Evolutionary conservation across 2,113 vertebrate species (phyloP).

Genomic region (Chrysemys picta): DNA sequence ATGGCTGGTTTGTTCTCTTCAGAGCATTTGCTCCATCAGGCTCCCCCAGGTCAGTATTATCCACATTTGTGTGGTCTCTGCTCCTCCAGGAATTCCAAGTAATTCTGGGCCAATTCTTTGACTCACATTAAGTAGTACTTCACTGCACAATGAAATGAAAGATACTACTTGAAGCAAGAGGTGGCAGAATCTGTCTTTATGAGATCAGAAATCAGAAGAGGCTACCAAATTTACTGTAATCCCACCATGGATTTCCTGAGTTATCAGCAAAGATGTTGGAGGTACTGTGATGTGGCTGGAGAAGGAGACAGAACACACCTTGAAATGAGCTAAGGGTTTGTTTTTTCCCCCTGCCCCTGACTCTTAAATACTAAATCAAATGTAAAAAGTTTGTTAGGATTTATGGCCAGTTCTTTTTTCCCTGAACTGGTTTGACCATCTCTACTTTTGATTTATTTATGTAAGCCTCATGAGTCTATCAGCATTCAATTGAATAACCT

Average conservation of each 20-base stretch:
- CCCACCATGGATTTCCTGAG: background rate
- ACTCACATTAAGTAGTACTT: background rate
- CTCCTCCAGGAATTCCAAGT: too few species aligned
- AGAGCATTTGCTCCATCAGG: background rate
- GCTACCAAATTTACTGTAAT: background rate
- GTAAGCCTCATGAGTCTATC: background rate
- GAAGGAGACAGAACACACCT: background rate
- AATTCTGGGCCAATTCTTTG: background rate
- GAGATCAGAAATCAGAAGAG: background rate
- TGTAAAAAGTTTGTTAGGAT: background rate
- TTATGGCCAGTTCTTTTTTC: fast-evolving
- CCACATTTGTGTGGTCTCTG: background rate
- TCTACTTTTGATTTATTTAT: background rate
- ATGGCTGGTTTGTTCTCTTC: background rate
- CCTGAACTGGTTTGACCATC: background rate
- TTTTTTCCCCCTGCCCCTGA: background rate
- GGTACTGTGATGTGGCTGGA: background rate
- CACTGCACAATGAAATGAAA: background rate
- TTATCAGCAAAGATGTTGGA: background rate
- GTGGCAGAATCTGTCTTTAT: background rate
- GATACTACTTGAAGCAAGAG: background rate
- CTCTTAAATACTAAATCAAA: background rate
- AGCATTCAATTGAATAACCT: background rate
- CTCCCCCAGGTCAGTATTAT: background rate
- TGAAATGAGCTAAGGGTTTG: background rate